Evolutionary conservation across 2,113 vertebrate genomes (phyloP).

Genomic region (Toxotes jaculatrix): DNA sequence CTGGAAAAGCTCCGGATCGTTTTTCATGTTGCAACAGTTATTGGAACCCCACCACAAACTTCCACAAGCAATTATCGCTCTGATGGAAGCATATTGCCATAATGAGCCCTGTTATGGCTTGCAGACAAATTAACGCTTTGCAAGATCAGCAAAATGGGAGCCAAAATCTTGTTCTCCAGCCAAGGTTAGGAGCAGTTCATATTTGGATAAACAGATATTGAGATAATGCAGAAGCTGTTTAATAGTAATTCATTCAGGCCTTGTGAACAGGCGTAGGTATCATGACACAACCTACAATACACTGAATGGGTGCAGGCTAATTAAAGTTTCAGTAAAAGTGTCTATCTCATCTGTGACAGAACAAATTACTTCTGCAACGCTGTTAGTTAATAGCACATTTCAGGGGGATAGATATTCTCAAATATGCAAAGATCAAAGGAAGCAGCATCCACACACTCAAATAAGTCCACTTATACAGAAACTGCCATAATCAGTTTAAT

Average conservation of each 20-base stretch:
- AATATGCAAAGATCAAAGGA: background rate
- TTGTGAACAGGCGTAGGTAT: background rate
- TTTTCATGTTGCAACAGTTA: constrained; percentile 43
- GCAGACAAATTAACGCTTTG: constrained; percentile 54
- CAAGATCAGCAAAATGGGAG: constrained; percentile 32
- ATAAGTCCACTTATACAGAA: background rate
- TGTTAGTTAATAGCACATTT: background rate
- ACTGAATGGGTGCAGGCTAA: background rate
- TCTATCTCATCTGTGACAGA: background rate
- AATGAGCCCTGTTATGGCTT: constrained; percentile 53
- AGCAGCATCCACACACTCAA: too few relatives aligned
- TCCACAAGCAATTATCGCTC: constrained; percentile 49
- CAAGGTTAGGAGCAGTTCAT: constrained; percentile 41
- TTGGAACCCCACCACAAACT: constrained; percentile 33
- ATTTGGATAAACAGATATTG: background rate
- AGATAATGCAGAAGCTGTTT: background rate
- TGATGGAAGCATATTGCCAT: constrained; percentile 25
- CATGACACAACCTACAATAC: background rate
- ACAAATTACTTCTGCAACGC: background rate
- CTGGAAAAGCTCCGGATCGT: constrained; percentile 8
- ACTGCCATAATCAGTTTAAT: constrained; percentile 3
- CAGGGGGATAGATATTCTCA: background rate
- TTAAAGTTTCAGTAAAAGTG: background rate
- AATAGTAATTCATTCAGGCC: background rate
- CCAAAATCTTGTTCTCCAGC: constrained; percentile 36